phyloP scores from a whole-genome alignment of 2,797 vertebrate genomes.

The Enteromius radiatus region DNA sequence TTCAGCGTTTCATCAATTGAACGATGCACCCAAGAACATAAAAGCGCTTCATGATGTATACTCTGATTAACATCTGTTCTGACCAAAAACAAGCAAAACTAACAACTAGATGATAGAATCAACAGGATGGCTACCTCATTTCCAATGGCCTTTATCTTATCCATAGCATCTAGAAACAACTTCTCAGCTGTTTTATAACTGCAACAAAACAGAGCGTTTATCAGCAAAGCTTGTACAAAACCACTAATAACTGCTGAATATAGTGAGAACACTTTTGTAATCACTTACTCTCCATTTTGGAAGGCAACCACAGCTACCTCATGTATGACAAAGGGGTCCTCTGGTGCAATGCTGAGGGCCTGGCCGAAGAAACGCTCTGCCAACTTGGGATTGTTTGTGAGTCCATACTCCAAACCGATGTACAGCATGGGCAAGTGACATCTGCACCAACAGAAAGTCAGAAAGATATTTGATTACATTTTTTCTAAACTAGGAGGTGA shows the following conservation, averaged over 20 bases:
- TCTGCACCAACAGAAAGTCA: slow-evolving; percentile 68
- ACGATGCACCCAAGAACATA: neutral
- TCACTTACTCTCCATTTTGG: slow-evolving; percentile 98
- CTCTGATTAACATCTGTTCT: neutral
- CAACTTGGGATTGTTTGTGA: slow-evolving; percentile 98
- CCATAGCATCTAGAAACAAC: slow-evolving; percentile 96
- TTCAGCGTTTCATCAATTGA: neutral
- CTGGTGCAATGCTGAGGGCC: slow-evolving; percentile 94
- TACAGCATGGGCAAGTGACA: slow-evolving; percentile 99
- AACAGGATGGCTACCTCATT: slow-evolving; percentile 84
- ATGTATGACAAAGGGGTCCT: slow-evolving; percentile 98
- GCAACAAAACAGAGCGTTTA: slow-evolving; percentile 42
- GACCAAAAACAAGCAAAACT: neutral
- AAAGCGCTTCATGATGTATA: neutral
- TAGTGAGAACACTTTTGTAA: neutral
- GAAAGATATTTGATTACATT: neutral
- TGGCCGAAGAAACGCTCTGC: slow-evolving; percentile 98
- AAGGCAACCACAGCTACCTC: slow-evolving; percentile 99
- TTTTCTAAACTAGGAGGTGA: neutral
- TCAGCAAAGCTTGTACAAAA: neutral
- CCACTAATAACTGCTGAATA: neutral
- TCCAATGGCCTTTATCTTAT: slow-evolving; percentile 99
- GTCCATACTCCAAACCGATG: slow-evolving; percentile 96
- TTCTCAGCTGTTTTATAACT: slow-evolving; percentile 98
- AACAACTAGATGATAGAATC: neutral